Evolutionary conservation across 2,888 invertebrate genomes (phyloP).

Genomic region (Coelinius sp.): DNA sequence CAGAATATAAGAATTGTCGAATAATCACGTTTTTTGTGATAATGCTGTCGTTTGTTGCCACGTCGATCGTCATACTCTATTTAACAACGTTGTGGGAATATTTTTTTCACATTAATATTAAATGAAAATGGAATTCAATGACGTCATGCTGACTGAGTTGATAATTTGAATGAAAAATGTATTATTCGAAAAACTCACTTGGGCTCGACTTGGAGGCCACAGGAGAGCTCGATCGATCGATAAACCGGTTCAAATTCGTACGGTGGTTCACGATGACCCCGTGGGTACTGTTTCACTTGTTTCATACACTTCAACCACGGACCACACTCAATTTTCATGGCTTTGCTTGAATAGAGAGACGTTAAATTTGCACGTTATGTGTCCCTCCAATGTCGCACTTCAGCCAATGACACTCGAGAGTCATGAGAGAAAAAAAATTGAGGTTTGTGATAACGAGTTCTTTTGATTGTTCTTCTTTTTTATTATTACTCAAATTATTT

Average conservation of each 20-base stretch:
- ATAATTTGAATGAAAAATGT: background rate
- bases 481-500: background rate
- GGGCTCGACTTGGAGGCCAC: slow-evolving; percentile 46
- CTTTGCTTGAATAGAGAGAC: slow-evolving; percentile 9
- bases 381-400: slow-evolving; percentile 11
- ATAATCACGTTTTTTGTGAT: background rate
- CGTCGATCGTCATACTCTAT: background rate
- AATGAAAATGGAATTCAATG: background rate
- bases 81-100: background rate
- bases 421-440: background rate
- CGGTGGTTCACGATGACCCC: slow-evolving; percentile 21
- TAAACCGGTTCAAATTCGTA: slow-evolving; percentile 47
- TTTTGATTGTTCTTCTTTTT: background rate
- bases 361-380: slow-evolving; percentile 9
- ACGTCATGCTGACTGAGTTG: background rate
- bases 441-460: background rate
- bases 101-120: background rate
- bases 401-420: background rate
- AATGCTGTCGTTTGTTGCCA: background rate
- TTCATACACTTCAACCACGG: slow-evolving; percentile 49
- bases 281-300: slow-evolving; percentile 38
- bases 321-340: slow-evolving; percentile 51
- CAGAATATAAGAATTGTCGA: too few relatives aligned
- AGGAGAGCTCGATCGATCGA: slow-evolving; percentile 47
- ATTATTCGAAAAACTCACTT: slow-evolving; percentile 44